These are phyloP conservation scores for Tetropium fuscum DNA, from an alignment of 2,888 invertebrate genomes.

Conservation along the genomic window DNA sequence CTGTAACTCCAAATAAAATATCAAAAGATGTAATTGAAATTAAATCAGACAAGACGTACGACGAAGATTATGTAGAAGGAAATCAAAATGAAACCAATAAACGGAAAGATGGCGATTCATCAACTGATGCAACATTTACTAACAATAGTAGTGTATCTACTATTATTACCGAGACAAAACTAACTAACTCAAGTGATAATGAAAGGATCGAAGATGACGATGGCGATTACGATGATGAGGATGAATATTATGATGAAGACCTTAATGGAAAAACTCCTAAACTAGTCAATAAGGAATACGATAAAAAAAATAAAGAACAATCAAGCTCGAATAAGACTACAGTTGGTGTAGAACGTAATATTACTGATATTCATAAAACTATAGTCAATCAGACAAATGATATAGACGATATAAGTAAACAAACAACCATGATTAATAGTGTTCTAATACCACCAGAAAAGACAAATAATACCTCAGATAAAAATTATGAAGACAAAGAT, in stretches of 20 bases:
- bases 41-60: slow-evolving; percentile 12
- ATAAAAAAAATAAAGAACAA: too few species aligned
- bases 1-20: not conserved
- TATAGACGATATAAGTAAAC: not conserved
- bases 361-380: slow-evolving; percentile 11
- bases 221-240: slow-evolving; percentile 19
- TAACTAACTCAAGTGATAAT: slow-evolving; percentile 1
- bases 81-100: slow-evolving; percentile 3
- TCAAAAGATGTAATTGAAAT: slow-evolving; percentile 10
- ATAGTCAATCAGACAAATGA: slow-evolving; percentile 13
- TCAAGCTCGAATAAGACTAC: not conserved
- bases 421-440: not conserved
- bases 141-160: not conserved
- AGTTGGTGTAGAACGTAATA: slow-evolving; percentile 11
- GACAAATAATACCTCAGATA: slow-evolving; percentile 1
- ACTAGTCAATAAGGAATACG: too few species aligned
- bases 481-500: slow-evolving; percentile 7
- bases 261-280: not conserved
- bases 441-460: not conserved
- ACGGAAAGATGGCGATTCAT: not conserved
- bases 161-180: not conserved
- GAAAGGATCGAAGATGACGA: slow-evolving; percentile 6
- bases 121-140: not conserved
- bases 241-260: slow-evolving; percentile 29
- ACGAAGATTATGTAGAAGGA: slow-evolving; percentile 16